Percentiles rank a stretch among this genome's conserved stretches.
Conservation (phyloP, 2,888 invertebrate species). For the Caenorhabditis wallacei region DNA sequence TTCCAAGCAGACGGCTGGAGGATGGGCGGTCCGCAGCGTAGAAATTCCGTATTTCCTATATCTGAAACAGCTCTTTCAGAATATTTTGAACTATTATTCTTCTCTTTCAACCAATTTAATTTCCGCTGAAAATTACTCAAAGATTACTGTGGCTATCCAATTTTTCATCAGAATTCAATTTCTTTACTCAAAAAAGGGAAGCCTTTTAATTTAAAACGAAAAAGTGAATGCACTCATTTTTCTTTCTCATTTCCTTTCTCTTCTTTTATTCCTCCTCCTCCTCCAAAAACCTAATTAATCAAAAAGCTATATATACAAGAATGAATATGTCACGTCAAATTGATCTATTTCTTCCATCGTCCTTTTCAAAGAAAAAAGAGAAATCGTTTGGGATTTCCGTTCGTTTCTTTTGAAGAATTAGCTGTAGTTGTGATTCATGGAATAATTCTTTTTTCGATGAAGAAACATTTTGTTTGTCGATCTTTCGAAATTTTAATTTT, state of each 20-base stretch:
- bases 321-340: conserved; percentile 37
- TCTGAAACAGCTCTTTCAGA: too few relatives aligned
- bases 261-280: not conserved
- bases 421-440: not conserved
- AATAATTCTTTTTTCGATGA: not conserved
- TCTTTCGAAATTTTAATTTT: too few relatives aligned
- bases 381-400: conserved; percentile 30
- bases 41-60: too few relatives aligned
- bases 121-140: too few relatives aligned
- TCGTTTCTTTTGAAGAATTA: not conserved
- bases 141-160: too few relatives aligned
- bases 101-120: too few relatives aligned
- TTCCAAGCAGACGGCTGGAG: too few relatives aligned
- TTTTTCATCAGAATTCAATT: too few relatives aligned
- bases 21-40: too few relatives aligned
- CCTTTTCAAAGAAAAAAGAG: conserved; percentile 21
- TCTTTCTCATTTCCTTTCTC: not conserved
- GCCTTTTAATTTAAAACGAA: not conserved
- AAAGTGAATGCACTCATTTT: not conserved
- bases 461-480: not conserved
- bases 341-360: conserved; percentile 22
- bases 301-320: conserved; percentile 20
- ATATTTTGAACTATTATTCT: too few relatives aligned
- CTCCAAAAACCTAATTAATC: conserved; percentile 27
- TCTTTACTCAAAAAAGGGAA: not conserved